Evolutionary conservation across 2,888 invertebrate genomes (phyloP), one percentile per base, ranked within the genome.

Genomic region (Brassicogethes aeneus): DNA sequence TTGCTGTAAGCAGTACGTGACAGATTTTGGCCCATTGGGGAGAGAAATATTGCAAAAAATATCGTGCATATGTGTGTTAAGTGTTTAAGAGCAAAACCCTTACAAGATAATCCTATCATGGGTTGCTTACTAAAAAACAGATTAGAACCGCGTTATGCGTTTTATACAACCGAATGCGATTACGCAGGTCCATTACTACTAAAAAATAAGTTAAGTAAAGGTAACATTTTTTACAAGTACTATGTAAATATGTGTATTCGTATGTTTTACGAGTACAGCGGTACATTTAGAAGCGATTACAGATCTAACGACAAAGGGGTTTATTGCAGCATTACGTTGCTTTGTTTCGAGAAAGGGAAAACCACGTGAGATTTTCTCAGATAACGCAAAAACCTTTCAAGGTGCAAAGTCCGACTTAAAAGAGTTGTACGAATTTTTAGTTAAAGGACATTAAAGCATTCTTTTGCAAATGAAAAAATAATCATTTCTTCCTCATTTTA

Each of bases 231-330:
- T n/a, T 33, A 31, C 3, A 53, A 53, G 34, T 37, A 42, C 1
- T 54, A 48, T 16, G 33, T n/a, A n/a, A n/a, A n/a, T 50, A 14
- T 46, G 42, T 34, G 14, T 53, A 5, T 54, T 54, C 41, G 41
- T 55, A 3, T 53, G 54, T 32, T 43, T 52, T 15, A 37, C 40
- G 2, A 54, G 47, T 8, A 49, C 44, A 34, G 49, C 48, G 1
- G 17, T 54, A 3, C 50, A 52, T 38, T 31, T 54, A 10, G 51
- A 54, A 41, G 23, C 52, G 15, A 50, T 51, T 16, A 38, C 47
- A 3, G 44, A 47, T 30, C 40, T 53, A 23, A 44, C 44, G 3
- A 34, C 49, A 12, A 42, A 53, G 15, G 17, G 43, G 7, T 52
- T 53, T 43, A 17, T 53, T 14, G 33, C 42, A 14, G 40, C 43